phyloP scores from a whole-genome alignment of 2,888 invertebrate species.

The Apocheima hispidaria region DNA sequence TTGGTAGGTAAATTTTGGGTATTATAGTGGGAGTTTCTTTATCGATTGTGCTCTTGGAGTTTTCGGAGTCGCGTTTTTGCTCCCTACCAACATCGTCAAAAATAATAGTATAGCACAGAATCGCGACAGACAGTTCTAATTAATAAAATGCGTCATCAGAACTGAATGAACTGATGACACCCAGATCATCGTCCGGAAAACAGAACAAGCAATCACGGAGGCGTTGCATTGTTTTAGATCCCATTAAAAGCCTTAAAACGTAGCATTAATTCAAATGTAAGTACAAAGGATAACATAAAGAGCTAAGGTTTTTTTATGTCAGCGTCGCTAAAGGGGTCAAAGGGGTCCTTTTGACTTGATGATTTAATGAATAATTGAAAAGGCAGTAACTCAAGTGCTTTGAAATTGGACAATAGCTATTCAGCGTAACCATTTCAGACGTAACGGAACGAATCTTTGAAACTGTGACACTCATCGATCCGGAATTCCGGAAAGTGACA shows the following conservation, averaged over 20 bases:
- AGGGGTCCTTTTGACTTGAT: conserved; percentile 7
- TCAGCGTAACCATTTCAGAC: conserved; percentile 16
- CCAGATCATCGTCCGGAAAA: not conserved
- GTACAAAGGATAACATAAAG: conserved; percentile 6
- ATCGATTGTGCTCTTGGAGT: too few species aligned
- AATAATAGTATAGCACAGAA: too few species aligned
- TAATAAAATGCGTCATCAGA: not conserved
- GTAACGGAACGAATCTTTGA: conserved; percentile 29
- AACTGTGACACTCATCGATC: conserved; percentile 30
- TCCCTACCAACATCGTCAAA: too few species aligned
- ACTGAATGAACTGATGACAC: not conserved
- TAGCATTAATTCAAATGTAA: not conserved
- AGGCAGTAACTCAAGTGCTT: conserved; percentile 2
- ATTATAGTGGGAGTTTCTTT: too few species aligned
- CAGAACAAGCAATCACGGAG: not conserved
- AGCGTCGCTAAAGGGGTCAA: conserved; percentile 15
- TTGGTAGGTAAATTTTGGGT: too few species aligned
- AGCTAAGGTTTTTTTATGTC: not conserved
- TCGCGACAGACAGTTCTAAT: not conserved
- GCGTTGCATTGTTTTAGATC: conserved; percentile 4
- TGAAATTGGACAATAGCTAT: conserved; percentile 12
- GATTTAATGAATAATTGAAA: conserved; percentile 15
- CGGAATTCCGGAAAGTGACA: conserved; percentile 26
- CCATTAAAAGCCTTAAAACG: conserved; percentile 7
- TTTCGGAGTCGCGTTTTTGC: too few species aligned